These are phyloP conservation scores for Eilema sororculum DNA, from an alignment of 2,888 invertebrate genomes.

Conservation along the genomic window DNA sequence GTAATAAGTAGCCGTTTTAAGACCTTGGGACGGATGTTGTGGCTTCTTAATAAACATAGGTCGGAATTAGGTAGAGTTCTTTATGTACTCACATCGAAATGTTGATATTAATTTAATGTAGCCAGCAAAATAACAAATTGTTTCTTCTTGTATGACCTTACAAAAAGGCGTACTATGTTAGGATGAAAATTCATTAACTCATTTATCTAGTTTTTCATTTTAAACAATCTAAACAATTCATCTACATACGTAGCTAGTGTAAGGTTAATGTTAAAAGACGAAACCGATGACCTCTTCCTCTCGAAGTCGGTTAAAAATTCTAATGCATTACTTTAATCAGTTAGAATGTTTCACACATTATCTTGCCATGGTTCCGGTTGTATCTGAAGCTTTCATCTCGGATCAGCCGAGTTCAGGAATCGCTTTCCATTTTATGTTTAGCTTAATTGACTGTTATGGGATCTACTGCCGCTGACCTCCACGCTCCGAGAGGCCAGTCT, in stretches of 20 bases:
- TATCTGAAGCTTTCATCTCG: background rate
- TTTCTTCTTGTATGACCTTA: too few relatives aligned
- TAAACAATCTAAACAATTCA: too few relatives aligned
- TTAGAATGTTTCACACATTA: background rate
- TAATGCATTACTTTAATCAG: background rate
- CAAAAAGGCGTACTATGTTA: too few relatives aligned
- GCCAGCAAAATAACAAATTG: too few relatives aligned
- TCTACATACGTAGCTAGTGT: too few relatives aligned
- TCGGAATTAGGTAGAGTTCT: too few relatives aligned
- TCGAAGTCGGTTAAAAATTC: background rate
- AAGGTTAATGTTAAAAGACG: too few relatives aligned
- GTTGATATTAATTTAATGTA: too few relatives aligned
- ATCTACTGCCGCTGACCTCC: background rate
- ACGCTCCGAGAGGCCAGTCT: background rate
- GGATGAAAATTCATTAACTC: too few relatives aligned
- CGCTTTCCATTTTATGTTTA: background rate
- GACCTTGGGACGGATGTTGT: conserved; percentile 20
- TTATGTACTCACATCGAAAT: too few relatives aligned
- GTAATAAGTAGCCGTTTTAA: conserved; percentile 22
- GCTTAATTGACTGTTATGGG: background rate
- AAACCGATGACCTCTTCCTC: background rate
- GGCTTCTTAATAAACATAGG: conserved; percentile 20
- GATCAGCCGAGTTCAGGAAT: background rate
- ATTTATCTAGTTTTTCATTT: too few relatives aligned
- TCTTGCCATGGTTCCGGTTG: background rate